Percentiles rank a stretch among this genome's conserved stretches.
These are phyloP conservation scores for Pachypsylla venusta DNA, from an alignment of 1,140 invertebrate species.

Conservation along the genomic window DNA sequence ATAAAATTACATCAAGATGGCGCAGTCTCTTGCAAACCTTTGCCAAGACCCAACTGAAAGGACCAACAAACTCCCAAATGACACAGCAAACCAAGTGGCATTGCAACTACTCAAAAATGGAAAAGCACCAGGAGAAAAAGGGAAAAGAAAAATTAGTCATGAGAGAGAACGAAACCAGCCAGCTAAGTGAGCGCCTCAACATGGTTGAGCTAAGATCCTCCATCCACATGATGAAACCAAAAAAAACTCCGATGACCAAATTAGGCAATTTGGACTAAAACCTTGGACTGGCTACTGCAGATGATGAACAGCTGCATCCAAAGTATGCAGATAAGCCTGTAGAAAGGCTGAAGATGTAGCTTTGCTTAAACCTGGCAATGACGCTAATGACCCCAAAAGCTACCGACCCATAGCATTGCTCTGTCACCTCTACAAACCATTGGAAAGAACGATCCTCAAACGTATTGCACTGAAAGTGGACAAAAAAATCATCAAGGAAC, in stretches of 20 bases:
- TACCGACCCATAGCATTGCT: constrained; percentile 18
- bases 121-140: constrained; percentile 6
- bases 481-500: constrained; percentile 13
- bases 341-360: constrained; percentile 17
- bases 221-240: constrained; percentile 13
- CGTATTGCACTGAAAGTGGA: constrained; percentile 9
- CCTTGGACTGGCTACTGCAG: constrained; percentile 5
- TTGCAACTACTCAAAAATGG: constrained; percentile 10
- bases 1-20: too few species aligned
- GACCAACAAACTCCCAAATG: constrained; percentile 2
- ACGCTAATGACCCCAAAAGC: constrained; percentile 15
- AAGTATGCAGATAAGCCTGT: constrained; percentile 14
- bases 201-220: constrained; percentile 7
- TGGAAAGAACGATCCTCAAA: constrained; percentile 19
- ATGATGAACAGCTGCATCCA: constrained; percentile 14
- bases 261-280: constrained; percentile 12
- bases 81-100: constrained; percentile 14
- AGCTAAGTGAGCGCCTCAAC: constrained; percentile 1
- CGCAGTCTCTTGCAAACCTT: too few species aligned
- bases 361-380: constrained; percentile 18
- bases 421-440: constrained; percentile 18
- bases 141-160: constrained; percentile 11
- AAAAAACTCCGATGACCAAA: constrained; percentile 11
- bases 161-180: constrained; percentile 2
- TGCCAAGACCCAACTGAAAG: neutral